Base-by-base conservation (phyloP, 2,113 vertebrate genomes). In the Carassius gibelio region DNA sequence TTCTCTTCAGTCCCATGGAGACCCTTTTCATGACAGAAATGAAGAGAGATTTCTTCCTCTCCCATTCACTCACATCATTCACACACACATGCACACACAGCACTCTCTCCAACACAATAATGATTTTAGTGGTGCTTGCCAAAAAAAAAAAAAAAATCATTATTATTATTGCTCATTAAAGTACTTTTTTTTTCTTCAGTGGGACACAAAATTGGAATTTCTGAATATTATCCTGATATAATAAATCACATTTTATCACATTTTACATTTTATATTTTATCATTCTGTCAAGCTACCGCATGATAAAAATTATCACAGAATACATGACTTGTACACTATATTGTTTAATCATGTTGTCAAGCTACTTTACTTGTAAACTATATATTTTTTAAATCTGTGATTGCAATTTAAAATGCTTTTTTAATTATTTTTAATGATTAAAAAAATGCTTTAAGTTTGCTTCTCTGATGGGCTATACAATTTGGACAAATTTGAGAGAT, bases 1-100 rank as follows among this genome's bases (percentile, higher is more conserved):
- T 76, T 82, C 80, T 50, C 76, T 30, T 81, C 69, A 69, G 34
- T 57, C 72, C 74, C 64, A 71, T 82, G 72, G 78, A 64, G 79
- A 61, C 69, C 81, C 87, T 88, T 89, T 85, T 87, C 88, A 78
- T 69, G 59, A 66, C 61, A 59, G 61, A 82, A 82, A 82, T 82
- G 64, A 82, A 82, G 80, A 82, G 78, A 66, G 80, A 75, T 72
- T 87, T 86, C 69, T 50, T 75, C 62, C 87, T 87, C 68, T 75
- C 80, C 19, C 48, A 66, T 76, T 50, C 59, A 1, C 55, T 52
- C 19, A 66, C 72, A 76, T 75, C 36, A 50, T 64, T 84, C 68
- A 72, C 84, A 75, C 86, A 87, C 52, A 19, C 17, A 62, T 8
- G n/a, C 61, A 62, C n/a, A 30, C 62, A 64, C 11, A 64, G 5